These are phyloP conservation scores for Cyprinodon brontotheroides DNA, from an alignment of 2,113 vertebrate genomes.

Conservation along the genomic window DNA sequence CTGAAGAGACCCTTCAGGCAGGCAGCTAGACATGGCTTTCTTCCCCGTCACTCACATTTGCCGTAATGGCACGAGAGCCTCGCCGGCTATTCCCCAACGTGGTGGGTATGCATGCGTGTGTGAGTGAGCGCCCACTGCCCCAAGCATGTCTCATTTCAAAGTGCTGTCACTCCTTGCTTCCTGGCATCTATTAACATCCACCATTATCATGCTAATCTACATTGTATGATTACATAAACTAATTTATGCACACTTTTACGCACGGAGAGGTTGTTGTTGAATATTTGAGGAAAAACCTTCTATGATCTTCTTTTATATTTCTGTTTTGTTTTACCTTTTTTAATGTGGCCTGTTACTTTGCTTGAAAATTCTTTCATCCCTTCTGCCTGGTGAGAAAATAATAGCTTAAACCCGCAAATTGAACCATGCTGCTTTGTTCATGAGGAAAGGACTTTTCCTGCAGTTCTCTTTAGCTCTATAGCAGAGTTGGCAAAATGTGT, in stretches of 20 bases:
- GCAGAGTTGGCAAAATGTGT: conserved; percentile 65
- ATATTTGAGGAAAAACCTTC: conserved; percentile 74
- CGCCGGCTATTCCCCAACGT: conserved; percentile 83
- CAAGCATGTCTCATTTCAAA: conserved; percentile 98
- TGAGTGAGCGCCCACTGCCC: conserved; percentile 86
- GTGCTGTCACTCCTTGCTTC: conserved; percentile 96
- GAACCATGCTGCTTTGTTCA: conserved; percentile 65
- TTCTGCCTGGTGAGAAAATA: conserved; percentile 68
- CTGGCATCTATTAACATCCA: conserved; percentile 99
- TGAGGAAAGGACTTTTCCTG: conserved; percentile 56
- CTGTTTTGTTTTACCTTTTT: conserved; percentile 19
- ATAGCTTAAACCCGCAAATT: conserved; percentile 51
- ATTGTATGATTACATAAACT: conserved; percentile 99
- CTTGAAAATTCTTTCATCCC: conserved; percentile 48
- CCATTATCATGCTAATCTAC: conserved; percentile 99
- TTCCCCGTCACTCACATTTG: conserved; percentile 82
- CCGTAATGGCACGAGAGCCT: conserved; percentile 77
- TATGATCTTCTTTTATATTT: conserved; percentile 3
- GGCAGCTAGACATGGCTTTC: conserved; percentile 75
- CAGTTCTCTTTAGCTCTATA: conserved; percentile 62
- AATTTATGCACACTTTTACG: conserved; percentile 98
- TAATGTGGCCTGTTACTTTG: conserved; percentile 43
- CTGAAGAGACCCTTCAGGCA: conserved; percentile 74
- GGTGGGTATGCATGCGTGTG: conserved; percentile 78
- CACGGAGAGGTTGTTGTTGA: conserved; percentile 89